Conservation (phyloP, 2,113 vertebrate genomes). For the Leptocoma aspasia region DNA sequence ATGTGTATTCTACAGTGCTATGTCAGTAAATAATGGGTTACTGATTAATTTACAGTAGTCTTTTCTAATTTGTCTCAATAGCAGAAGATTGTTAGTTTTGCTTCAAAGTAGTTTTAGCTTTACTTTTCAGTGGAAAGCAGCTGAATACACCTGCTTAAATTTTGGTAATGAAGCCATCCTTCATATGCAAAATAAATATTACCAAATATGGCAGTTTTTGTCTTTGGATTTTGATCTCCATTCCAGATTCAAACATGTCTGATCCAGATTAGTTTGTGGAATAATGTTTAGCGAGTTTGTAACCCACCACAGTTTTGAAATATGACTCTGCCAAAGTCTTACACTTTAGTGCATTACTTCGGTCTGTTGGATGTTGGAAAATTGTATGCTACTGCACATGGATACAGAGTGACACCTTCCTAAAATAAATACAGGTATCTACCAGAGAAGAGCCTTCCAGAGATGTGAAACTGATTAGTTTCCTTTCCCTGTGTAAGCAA, state of each 20-base stretch:
- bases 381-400: not conserved
- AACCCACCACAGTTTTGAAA: not conserved
- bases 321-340: not conserved
- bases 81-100: not conserved
- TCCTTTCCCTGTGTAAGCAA: not conserved
- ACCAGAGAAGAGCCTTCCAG: not conserved
- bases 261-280: not conserved
- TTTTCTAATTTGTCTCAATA: not conserved
- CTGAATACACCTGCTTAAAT: not conserved
- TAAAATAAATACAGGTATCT: not conserved
- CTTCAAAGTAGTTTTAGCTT: not conserved
- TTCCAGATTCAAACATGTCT: not conserved
- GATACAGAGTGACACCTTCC: not conserved
- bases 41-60: not conserved
- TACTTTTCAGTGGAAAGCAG: not conserved
- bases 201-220: not conserved
- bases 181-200: not conserved
- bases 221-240: not conserved
- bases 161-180: not conserved
- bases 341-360: not conserved
- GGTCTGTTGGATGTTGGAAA: not conserved
- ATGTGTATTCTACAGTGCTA: not conserved
- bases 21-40: not conserved
- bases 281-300: not conserved
- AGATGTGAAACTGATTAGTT: not conserved